Evolutionary conservation across 2,113 vertebrate species (phyloP), one percentile per base, ranked within the genome.

Genomic region (Sturnira hondurensis): DNA sequence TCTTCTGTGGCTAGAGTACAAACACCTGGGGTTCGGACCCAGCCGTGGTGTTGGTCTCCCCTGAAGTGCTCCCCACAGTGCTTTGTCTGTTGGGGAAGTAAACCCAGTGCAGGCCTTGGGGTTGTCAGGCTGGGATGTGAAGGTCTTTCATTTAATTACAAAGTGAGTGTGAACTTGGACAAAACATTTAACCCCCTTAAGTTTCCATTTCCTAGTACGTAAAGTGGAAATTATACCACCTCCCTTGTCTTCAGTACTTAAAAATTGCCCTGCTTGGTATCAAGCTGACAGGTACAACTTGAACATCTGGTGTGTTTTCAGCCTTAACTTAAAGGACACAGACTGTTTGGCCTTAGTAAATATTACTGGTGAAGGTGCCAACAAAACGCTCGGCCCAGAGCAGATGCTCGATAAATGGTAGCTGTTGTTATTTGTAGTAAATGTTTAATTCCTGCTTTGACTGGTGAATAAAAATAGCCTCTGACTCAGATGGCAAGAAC

Each of bases 371-470:
- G 31, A 89, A 94, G 67, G 26, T 16, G 38, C 7, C 2, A 19
- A 17, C 36, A 11, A 38, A 36, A 26, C 31, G 13, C 43, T 56
- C 81, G 82, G 31, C 52, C 41, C 22, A 43, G 73, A 73, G 26
- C 19, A 56, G 33, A 33, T 36, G 31, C 61, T 63, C 5, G 28
- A 63, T 31, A 86, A 91, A 13, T 31, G 61, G 61, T 63, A 31
- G 73, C 63, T 89, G 33, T 70, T 74, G 36, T 63, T 71, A 54
- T 81, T 86, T 71, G 82, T 28, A 65, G 22, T 87, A 54, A 93
- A 63, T 92, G 74, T 93, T 94, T 85, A 87, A 94, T 77, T 36
- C 86, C 56, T 73, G 36, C 43, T n/a, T 87, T 65, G 16, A 43
- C 28, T 54, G 38, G 28, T 70, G 33, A 65, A 24, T 94, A 28